Base-by-base conservation (phyloP, 2,797 vertebrate genomes). In the Poeciliopsis turneri region DNA sequence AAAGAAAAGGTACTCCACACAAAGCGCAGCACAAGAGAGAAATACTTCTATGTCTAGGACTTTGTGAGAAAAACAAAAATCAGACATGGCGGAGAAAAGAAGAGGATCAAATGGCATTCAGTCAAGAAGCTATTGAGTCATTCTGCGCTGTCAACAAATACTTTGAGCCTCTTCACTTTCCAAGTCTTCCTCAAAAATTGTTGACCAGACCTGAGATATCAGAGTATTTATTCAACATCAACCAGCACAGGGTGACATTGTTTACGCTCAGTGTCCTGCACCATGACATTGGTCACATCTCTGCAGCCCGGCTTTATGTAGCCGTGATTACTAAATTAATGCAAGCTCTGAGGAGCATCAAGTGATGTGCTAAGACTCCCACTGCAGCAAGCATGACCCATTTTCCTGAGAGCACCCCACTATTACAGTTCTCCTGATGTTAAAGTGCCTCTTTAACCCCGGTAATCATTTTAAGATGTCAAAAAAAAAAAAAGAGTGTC, bases 381-480 rank as follows among this genome's bases (percentile, higher is more conserved):
- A 86, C 84, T 84, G 86, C 57, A 81, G 79, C 77, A 83, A 86
- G 82, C 87, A 83, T 88, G 89, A 90, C 88, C 84, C 86, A 85
- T 90, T 89, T 91, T 85, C 84, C 85, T 78, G 45, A 84, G 82
- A 89, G 83, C 10, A 36, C 25, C 74, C 77, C 45, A 0, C 45
- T 28, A 55, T 36, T 72, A 47, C 47, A 47, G 79, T 71, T 20
- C 77, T 81, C 81, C 78, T 47, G 84, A 89, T 84, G 88, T 88
- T 90, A 90, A 90, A 92, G 75, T 79, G 83, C 79, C 90, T 91
- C 84, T 87, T 91, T 87, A 92, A 87, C 87, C 81, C 86, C 69
- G 64, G 87, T 91, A 94, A 93, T 93, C 85, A 93, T 89, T 93
- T 92, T 88, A 93, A 93, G 90, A 91, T 90, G 90, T 89, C 89